A percentile compares a stretch with the other conserved stretches of the same genome.
Conservation (phyloP, 2,888 invertebrate species). For the Branchipolynoe longqiensis region DNA sequence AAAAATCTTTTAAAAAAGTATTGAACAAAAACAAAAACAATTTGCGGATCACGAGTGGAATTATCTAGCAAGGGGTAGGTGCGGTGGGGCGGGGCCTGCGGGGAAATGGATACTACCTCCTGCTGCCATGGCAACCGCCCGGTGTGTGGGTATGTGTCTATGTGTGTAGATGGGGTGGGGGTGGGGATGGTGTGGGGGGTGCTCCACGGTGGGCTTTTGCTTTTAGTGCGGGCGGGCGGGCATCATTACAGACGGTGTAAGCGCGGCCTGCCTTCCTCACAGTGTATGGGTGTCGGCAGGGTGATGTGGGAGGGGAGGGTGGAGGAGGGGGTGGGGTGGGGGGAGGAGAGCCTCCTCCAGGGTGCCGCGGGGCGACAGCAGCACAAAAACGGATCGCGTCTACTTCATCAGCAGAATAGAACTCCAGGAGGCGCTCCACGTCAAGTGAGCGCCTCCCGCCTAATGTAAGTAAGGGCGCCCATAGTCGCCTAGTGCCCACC, state of each 20-base stretch:
- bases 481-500: too few relatives aligned
- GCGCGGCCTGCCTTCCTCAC: neutral
- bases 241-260: constrained; percentile 13
- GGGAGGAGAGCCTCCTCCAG: neutral
- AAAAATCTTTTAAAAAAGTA: too few relatives aligned
- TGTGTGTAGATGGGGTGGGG: too few relatives aligned
- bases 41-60: constrained; percentile 36
- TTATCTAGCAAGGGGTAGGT: constrained; percentile 7
- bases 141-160: too few relatives aligned
- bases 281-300: neutral
- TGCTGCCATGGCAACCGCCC: constrained; percentile 18
- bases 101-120: constrained; percentile 28
- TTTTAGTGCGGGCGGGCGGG: constrained; percentile 24
- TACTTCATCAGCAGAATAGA: constrained; percentile 49
- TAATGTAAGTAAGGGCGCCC: constrained; percentile 2
- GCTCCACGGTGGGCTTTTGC: constrained; percentile 35
- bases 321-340: neutral
- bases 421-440: constrained; percentile 45
- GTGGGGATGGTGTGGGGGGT: neutral
- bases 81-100: neutral
- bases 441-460: constrained; percentile 2
- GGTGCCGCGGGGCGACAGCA: constrained; percentile 3
- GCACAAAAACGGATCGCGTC: constrained; percentile 45
- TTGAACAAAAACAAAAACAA: constrained; percentile 39
- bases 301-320: neutral